phyloP scores from a whole-genome alignment of 1,140 invertebrate species.

The Argopecten irradians region DNA sequence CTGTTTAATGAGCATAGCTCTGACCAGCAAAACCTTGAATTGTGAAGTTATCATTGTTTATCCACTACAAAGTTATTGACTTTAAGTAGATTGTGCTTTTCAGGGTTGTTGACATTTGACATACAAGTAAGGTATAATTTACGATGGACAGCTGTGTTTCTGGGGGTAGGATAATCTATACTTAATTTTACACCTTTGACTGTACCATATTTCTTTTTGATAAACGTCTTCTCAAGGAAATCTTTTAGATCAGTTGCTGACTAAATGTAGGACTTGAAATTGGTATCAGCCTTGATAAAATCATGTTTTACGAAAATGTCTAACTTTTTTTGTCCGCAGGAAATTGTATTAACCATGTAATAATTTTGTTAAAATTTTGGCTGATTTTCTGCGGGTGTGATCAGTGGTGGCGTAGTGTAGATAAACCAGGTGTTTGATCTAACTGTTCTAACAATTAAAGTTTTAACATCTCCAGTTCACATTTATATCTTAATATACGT shows the following conservation, averaged over 20 bases:
- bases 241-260: background rate
- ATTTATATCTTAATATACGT: background rate
- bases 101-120: background rate
- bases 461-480: background rate
- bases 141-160: background rate
- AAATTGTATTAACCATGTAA: too few species aligned
- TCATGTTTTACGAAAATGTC: too few species aligned
- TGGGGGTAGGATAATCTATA: background rate
- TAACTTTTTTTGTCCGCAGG: too few species aligned
- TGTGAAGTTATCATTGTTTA: constrained; percentile 4
- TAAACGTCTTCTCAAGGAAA: background rate
- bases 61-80: background rate
- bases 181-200: background rate
- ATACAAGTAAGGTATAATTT: background rate
- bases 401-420: too few species aligned
- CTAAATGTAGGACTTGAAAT: too few species aligned
- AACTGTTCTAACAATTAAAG: too few species aligned
- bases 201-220: background rate
- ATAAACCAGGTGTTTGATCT: too few species aligned
- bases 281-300: background rate
- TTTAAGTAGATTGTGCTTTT: background rate
- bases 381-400: too few species aligned
- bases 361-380: too few species aligned
- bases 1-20: background rate
- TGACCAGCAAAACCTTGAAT: background rate